These are phyloP conservation scores for Drosophila paracracens DNA, from an alignment of 2,888 invertebrate genomes.

Conservation along the genomic window DNA sequence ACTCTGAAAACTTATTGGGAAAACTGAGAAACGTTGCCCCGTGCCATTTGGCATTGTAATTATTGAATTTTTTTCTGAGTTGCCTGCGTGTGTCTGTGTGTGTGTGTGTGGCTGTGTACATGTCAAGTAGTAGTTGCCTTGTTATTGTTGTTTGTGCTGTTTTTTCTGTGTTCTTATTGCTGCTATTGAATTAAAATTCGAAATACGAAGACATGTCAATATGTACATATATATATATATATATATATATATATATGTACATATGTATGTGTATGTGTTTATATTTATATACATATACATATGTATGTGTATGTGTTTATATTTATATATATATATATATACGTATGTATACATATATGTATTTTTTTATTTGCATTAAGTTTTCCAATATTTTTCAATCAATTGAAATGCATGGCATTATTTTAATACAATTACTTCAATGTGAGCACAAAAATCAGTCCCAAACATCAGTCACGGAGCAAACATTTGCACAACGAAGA, in stretches of 20 bases:
- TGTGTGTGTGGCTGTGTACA: background rate
- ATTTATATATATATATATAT: background rate
- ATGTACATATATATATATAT: background rate
- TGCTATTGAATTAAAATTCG: constrained; percentile 7
- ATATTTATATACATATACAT: background rate
- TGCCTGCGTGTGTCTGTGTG: constrained; percentile 12
- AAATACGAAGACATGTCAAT: background rate
- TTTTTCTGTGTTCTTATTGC: constrained; percentile 9
- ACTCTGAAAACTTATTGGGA: constrained; percentile 1
- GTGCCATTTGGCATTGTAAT: constrained; percentile 63
- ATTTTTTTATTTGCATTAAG: background rate
- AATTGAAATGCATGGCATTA: constrained; percentile 3
- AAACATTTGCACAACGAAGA: background rate
- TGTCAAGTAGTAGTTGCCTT: constrained; percentile 11
- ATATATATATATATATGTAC: background rate
- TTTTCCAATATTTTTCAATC: constrained; percentile 9
- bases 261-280: no score
- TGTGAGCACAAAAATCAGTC: background rate
- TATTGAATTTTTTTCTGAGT: constrained; percentile 58
- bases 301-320: background rate
- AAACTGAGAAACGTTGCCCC: constrained; percentile 7
- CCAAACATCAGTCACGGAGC: background rate
- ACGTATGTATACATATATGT: background rate
- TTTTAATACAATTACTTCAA: constrained; percentile 9
- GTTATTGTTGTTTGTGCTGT: constrained; percentile 12